Evolutionary conservation across 1,140 invertebrate genomes (phyloP), one percentile per base, ranked within the genome.

Genomic region (Chironomus tepperi): DNA sequence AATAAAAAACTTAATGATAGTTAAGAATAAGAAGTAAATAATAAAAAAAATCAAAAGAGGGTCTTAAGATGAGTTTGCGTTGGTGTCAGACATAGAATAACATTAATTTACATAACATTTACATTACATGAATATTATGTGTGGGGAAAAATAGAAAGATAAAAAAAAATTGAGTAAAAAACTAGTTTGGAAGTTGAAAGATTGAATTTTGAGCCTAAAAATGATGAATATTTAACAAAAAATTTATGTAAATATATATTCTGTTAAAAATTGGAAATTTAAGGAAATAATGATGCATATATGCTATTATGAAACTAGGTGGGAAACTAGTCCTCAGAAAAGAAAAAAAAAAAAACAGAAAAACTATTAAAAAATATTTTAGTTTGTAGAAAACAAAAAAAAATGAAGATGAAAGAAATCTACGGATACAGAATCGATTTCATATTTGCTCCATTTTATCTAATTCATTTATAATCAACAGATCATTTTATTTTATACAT

Each of bases 261-360:
- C 47, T 57, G 47, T 57, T 57, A 57, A 57, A n/a, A n/a, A 57
- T 57, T 57, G 47, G 47, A 57, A 57, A 47, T 3, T 47, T 47
- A 47, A 12, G 12, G n/a, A 57, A 57, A 57, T 57, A 57, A 57
- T 34, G 47, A n/a, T 57, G 47, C 9, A 57, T 57, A 57, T 57
- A 57, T 57, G 1, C 47, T 47, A 57, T n/a, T 18, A 70, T 21
- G 10, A 70, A 21, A 70, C 16, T 70, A 70, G 65, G 65, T 70
- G 65, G 65, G 16, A 70, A 70, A 70, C 65, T 70, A 70, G 65
- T 70, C 65, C 19, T 70, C 19, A 70, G 12, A 18, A 21, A 70
- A 18, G 7, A 21, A 70, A 16, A 6, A 10, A 19, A 18, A 19
- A 18, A 18, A 19, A 18, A 18, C 18, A 16, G 18, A n/a, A 67